A percentile compares a stretch with the other conserved stretches of the same genome.
Conservation (phyloP, 2,113 vertebrate genomes). For the Solenodon paradoxus region DNA sequence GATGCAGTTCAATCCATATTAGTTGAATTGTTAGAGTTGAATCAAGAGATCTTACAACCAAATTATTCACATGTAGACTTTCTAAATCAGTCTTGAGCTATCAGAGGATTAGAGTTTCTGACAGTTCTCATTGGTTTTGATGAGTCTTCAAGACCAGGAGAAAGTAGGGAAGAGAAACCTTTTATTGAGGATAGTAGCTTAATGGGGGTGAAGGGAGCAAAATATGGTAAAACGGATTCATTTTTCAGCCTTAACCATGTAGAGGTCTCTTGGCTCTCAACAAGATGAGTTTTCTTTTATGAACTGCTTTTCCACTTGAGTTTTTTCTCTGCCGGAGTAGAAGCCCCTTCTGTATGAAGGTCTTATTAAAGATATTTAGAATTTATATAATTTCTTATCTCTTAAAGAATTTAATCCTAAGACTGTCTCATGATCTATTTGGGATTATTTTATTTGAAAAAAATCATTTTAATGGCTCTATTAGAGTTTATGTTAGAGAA, state of each 20-base stretch:
- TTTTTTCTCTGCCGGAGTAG: conserved; percentile 55
- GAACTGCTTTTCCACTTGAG: conserved; percentile 40
- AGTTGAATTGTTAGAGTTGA: not conserved
- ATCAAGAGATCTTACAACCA: not conserved
- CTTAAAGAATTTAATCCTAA: conserved; percentile 8
- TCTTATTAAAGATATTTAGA: not conserved
- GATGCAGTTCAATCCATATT: not conserved
- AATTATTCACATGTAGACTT: conserved; percentile 13
- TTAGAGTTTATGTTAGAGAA: conserved; percentile 26
- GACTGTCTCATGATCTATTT: not conserved
- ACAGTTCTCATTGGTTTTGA: conserved; percentile 17
- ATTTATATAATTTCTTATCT: conserved; percentile 9
- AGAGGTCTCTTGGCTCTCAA: conserved; percentile 45
- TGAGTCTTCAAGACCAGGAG: not conserved
- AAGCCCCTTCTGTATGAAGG: not conserved
- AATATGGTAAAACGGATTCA: conserved; percentile 15
- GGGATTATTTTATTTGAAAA: not conserved
- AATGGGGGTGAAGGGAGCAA: not conserved
- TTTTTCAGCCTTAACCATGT: conserved; percentile 42
- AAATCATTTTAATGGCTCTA: not conserved
- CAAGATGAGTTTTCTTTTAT: conserved; percentile 33
- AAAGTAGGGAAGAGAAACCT: not conserved
- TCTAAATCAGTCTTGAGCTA: not conserved
- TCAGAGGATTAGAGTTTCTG: not conserved
- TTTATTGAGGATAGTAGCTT: conserved; percentile 10